phyloP scores from a whole-genome alignment of 2,113 vertebrate genomes.

The cattle (Bos taurus) region ARS-UCD2.0 NC_037345.1:9826501-9827000 shows the following conservation, averaged over 20 bases:
- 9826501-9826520: neutral
- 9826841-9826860: neutral
- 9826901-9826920: neutral
- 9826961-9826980: neutral
- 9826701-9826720: neutral
- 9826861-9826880: neutral
- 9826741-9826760: neutral
- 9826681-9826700: neutral
- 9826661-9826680: fast-evolving
- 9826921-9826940: fast-evolving
- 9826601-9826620: fast-evolving
- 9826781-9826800: neutral
- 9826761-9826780: neutral
- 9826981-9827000: neutral
- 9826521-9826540: too few species aligned
- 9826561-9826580: too few species aligned
- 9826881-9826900: neutral
- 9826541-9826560: neutral
- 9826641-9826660: fast-evolving
- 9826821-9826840: neutral
- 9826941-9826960: neutral
- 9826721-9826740: neutral
- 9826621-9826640: neutral
- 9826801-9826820: neutral
- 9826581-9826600: neutral